Base-by-base conservation (phyloP, 92 coral and sea anemone genomes). In the Parazoanthus swiftii region DNA sequence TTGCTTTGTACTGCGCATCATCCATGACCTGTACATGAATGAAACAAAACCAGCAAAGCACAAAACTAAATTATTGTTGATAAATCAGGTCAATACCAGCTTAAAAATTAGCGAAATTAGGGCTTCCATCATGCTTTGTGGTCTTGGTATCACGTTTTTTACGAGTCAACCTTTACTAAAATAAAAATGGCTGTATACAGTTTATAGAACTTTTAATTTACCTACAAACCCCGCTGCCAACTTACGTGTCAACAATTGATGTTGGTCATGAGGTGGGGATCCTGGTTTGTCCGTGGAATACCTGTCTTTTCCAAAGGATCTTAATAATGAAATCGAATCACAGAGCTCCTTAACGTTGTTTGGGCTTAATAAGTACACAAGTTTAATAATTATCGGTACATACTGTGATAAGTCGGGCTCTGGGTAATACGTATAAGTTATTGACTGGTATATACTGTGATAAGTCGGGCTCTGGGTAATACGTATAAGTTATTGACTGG, bases 191-290 rank as follows among this genome's bases (percentile, higher is more conserved):
- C 33, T 29, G 33, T 46, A 46, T 46, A 46, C 9, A 46, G 66
- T 58, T 58, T 58, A 13, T 11, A 58, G 10, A 29, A 29, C 33
- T 29, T 29, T 29, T 29, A 29, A 29, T 44, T 76, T 15, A 76
- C 9, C 2, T 9, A 76, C 42, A 43, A n/a, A 46, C 9, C 29
- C 29, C 25, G 9, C 13, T 6, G 56, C 81, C 29, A 39, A 80
- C 85, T 80, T 58, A 80, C 85, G 85, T 23, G 37, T 80, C 48
- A 80, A 56, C 0, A 36, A 0, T 26, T 80, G 85, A 56, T 54
- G 72, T 33, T 80, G 85, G 37, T 80, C 85, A 54, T 83, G 86
- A 43, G 77, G 6, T 21, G 86, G 65, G 15, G 77, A 82, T 25
- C 59, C 76, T 66, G 76, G 26, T 70, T 44, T 70, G 46, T 83